Evolutionary conservation across 2,797 vertebrate genomes (phyloP), one percentile per base, ranked within the genome.

Genomic region (Eptatretus atami): DNA sequence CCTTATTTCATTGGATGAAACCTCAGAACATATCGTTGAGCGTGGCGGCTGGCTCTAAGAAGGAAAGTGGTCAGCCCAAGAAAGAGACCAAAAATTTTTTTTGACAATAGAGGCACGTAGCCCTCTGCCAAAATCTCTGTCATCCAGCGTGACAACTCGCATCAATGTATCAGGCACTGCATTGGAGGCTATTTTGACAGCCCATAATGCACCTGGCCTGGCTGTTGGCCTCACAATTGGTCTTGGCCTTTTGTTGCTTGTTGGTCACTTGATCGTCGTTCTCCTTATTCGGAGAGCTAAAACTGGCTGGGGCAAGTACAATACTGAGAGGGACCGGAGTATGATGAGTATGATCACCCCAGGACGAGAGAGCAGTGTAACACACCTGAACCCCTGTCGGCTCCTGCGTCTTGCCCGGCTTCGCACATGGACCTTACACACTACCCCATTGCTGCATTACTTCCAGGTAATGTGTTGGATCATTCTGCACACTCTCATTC

Each of bases 401-500:
- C 15, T 9, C 11, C 57, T 24, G 11, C 57, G 10, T 44, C 31
- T 44, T 44, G 31, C 31, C 15, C 15, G 15, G 24, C 24, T n/a
- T 98, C 94, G 70, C 90, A 95, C 69, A 87, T 93, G 72, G 73
- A 87, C 0, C 77, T 98, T 67, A 86, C 92, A 0, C 87, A 88
- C 10, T 98, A 88, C 0, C 69, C 74, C 25, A 74, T 73, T 15
- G 63, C 67, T 6, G 53, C 64, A 13, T 64, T 65, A 1, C 65
- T 68, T 68, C 77, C 77, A 65, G 70, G 90, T 0, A 90, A 88
- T 31, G 96, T 90, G 1, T 71, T 94, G 71, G 92, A 96, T 74
- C 92, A 90, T 52, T 71, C 94, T 71, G 92, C 95, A 74, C 92
- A 90, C 52, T 98, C 92, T 1, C 92, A 96, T 69, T 98, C 92